Evolutionary conservation across 2,797 vertebrate species (phyloP).

Genomic region (Sandelia bainsii): DNA sequence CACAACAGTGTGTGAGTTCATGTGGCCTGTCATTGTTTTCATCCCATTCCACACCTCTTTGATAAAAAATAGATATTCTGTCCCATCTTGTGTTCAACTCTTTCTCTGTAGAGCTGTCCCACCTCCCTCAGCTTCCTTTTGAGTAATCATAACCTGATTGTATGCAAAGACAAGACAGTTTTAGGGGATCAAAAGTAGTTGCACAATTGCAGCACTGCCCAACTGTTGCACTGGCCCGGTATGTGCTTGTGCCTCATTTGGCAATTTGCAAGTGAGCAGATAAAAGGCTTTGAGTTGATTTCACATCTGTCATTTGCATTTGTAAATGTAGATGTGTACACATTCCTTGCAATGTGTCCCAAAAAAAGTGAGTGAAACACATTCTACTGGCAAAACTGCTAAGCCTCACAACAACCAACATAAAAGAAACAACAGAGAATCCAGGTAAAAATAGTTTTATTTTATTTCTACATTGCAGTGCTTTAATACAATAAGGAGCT

Average conservation of each 20-base stretch:
- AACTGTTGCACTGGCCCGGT: not conserved
- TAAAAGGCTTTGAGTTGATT: not conserved
- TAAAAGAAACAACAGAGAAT: not conserved
- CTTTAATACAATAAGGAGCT: slow-evolving; percentile 33
- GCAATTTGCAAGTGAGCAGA: not conserved
- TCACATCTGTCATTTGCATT: not conserved
- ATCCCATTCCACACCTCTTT: too few relatives aligned
- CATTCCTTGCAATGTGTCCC: not conserved
- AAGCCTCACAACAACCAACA: not conserved
- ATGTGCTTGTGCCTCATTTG: not conserved
- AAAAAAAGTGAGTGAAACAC: not conserved
- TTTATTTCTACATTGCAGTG: slow-evolving; percentile 43
- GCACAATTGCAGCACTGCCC: not conserved
- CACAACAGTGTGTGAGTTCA: too few relatives aligned
- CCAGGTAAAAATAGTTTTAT: slow-evolving; percentile 52
- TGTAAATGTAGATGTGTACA: not conserved
- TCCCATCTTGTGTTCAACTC: too few relatives aligned
- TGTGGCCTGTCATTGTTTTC: too few relatives aligned
- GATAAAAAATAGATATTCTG: too few relatives aligned
- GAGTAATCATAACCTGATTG: too few relatives aligned
- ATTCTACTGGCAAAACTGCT: not conserved
- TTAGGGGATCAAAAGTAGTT: too few relatives aligned
- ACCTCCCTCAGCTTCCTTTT: too few relatives aligned
- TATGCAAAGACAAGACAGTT: too few relatives aligned
- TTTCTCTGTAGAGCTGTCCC: too few relatives aligned